Evolutionary conservation across 2,888 invertebrate genomes (phyloP).

Genomic region (Gandaritis pyraliata): DNA sequence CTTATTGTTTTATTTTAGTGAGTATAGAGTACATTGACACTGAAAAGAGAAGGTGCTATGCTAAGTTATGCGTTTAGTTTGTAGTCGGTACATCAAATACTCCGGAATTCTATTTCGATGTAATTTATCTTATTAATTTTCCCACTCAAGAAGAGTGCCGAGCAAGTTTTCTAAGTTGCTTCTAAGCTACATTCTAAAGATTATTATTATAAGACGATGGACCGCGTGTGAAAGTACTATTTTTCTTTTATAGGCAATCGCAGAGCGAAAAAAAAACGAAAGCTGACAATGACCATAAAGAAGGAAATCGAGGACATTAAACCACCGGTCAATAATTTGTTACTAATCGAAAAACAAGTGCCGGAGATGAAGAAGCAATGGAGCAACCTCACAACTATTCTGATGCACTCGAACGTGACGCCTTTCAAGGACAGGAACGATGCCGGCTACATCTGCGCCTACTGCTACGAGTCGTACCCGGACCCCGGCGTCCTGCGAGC

Average conservation of each 20-base stretch:
- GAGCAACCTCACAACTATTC: conserved; percentile 72
- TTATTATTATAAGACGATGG: conserved; percentile 44
- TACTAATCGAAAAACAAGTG: conserved; percentile 47
- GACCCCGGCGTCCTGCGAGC: conserved; percentile 53
- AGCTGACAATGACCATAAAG: conserved; percentile 62
- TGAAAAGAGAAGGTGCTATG: too few relatives aligned
- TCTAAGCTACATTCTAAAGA: conserved; percentile 22
- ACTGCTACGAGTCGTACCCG: conserved; percentile 72
- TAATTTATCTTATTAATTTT: too few relatives aligned
- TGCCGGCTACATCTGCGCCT: conserved; percentile 76
- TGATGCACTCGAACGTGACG: conserved; percentile 73
- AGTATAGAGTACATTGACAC: too few relatives aligned
- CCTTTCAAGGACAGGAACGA: conserved; percentile 70
- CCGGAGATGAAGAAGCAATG: conserved; percentile 72
- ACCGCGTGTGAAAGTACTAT: conserved; percentile 73
- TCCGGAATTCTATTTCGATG: too few relatives aligned
- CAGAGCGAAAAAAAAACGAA: conserved; percentile 69
- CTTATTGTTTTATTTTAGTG: background rate
- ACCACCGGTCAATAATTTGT: conserved; percentile 50
- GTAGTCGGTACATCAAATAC: too few relatives aligned
- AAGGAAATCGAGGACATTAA: conserved; percentile 57
- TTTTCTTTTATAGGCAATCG: conserved; percentile 81
- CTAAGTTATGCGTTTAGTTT: too few relatives aligned
- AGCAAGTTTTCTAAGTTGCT: conserved; percentile 15
- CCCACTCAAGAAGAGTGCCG: too few relatives aligned